Evolutionary conservation across 2,797 vertebrate genomes (phyloP).

Genomic region (Neomorphus geoffroyi): DNA sequence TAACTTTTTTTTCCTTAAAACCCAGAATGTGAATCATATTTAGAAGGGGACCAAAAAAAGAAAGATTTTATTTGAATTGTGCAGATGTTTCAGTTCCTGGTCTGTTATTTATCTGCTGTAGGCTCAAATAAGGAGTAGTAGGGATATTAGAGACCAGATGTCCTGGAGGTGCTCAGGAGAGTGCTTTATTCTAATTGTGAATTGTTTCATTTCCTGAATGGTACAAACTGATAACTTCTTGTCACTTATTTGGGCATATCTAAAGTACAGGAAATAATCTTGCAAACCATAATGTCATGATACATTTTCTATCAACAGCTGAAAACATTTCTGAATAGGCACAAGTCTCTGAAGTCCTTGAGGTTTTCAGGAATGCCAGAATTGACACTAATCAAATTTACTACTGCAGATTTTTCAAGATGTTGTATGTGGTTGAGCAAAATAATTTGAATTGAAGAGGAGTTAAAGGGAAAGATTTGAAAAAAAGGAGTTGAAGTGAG

Average conservation of each 20-base stretch:
- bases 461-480: not conserved
- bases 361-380: not conserved
- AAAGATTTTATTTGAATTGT: not conserved
- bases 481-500: not conserved
- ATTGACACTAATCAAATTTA: not conserved
- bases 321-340: not conserved
- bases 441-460: not conserved
- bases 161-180: not conserved
- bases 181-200: not conserved
- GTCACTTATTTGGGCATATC: not conserved
- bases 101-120: not conserved
- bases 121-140: not conserved
- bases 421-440: not conserved
- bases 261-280: not conserved
- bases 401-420: not conserved
- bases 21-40: not conserved
- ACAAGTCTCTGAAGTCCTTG: not conserved
- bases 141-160: not conserved
- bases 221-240: not conserved
- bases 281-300: not conserved
- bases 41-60: not conserved
- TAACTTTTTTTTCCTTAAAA: not conserved
- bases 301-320: not conserved
- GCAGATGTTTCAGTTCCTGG: not conserved
- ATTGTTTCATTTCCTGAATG: not conserved